These are phyloP conservation scores for Chymomyza costata DNA, from an alignment of 1,140 invertebrate species.

Conservation along the genomic window DNA sequence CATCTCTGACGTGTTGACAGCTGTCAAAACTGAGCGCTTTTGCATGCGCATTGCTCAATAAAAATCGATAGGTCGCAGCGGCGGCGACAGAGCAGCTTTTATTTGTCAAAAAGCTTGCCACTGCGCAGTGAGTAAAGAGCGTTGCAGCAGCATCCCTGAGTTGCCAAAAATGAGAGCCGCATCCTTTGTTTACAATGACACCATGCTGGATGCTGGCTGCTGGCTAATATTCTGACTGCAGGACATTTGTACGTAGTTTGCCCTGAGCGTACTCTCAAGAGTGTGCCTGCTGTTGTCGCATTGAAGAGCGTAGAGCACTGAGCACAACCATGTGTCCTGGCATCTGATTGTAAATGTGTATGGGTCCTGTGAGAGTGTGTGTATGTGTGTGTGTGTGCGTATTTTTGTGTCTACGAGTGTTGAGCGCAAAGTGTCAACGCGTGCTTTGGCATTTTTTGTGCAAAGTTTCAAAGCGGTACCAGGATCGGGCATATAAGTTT, in stretches of 20 bases:
- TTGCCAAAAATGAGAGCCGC: constrained; percentile 5
- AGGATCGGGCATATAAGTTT: too few species aligned
- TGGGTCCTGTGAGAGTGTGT: constrained; percentile 1
- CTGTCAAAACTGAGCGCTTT: constrained; percentile 60
- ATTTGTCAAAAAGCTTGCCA: constrained; percentile 22
- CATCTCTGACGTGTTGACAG: constrained; percentile 61
- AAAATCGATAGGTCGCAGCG: constrained; percentile 57
- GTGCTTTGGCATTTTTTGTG: constrained; percentile 63
- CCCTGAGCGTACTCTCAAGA: constrained; percentile 57
- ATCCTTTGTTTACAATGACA: constrained; percentile 69
- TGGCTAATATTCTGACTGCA: constrained; percentile 47
- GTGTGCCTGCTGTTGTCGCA: too few species aligned
- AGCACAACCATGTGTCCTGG: too few species aligned
- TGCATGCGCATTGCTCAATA: constrained; percentile 40
- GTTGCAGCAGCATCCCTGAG: constrained; percentile 22
- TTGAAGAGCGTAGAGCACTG: constrained; percentile 44
- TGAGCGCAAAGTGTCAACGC: constrained; percentile 71
- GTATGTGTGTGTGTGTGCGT: constrained; percentile 13
- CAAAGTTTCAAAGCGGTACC: constrained; percentile 3
- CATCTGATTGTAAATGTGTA: constrained; percentile 5
- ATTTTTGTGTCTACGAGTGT: constrained; percentile 47
- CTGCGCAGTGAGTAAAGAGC: constrained; percentile 45
- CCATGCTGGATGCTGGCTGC: constrained; percentile 28
- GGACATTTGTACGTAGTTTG: constrained; percentile 50
- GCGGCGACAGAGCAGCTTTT: constrained; percentile 30